These are phyloP conservation scores for Unio delphinus DNA, from an alignment of 2,888 invertebrate genomes.

Conservation along the genomic window DNA sequence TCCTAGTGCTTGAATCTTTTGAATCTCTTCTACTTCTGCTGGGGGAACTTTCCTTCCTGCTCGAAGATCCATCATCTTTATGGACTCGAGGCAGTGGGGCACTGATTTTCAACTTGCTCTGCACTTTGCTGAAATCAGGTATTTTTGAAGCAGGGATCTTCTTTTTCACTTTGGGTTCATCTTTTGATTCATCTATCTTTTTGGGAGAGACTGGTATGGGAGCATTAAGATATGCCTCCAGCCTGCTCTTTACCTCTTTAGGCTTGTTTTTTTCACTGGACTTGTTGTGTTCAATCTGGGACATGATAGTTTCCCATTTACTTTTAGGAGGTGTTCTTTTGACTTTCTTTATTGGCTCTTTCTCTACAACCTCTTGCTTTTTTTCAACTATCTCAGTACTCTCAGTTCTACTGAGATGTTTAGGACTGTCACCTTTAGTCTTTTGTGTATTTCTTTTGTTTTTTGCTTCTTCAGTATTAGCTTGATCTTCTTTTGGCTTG, in stretches of 20 bases:
- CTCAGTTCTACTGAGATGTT: conserved; percentile 31
- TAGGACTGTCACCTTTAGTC: conserved; percentile 29
- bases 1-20: background rate
- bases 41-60: conserved; percentile 6
- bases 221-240: conserved; percentile 67
- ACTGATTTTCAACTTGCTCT: conserved; percentile 52
- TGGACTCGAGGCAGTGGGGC: conserved; percentile 25
- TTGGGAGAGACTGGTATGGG: conserved; percentile 33
- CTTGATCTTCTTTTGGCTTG: conserved; percentile 51
- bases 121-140: conserved; percentile 62
- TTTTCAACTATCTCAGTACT: conserved; percentile 23
- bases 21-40: conserved; percentile 12
- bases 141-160: conserved; percentile 46
- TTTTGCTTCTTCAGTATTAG: conserved; percentile 43
- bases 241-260: conserved; percentile 88
- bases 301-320: conserved; percentile 66
- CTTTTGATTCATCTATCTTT: conserved; percentile 25
- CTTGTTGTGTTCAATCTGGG: conserved; percentile 69
- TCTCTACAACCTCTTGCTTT: conserved; percentile 39
- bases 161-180: conserved; percentile 36
- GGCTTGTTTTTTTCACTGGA: conserved; percentile 75
- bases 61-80: conserved; percentile 16
- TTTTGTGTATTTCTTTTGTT: conserved; percentile 43
- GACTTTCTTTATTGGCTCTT: conserved; percentile 52
- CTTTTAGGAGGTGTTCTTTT: conserved; percentile 62